Percentiles rank a stretch among this genome's conserved stretches.
Evolutionary conservation across 1,140 invertebrate genomes (phyloP).

Genomic region (Aphis gossypii): DNA sequence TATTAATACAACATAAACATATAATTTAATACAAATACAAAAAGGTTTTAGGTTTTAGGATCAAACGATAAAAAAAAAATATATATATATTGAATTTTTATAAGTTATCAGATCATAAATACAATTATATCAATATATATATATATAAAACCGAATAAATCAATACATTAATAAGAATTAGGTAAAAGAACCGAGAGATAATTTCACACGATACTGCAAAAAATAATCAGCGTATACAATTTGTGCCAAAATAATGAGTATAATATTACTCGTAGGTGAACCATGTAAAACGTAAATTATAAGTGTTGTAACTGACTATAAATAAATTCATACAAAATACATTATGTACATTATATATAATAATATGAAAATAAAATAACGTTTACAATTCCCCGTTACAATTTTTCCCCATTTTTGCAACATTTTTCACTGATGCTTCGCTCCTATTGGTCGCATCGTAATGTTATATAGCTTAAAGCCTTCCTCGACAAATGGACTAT

Average conservation of each 20-base stretch:
- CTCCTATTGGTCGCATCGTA: too few relatives aligned
- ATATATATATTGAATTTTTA: background rate
- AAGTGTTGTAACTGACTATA: background rate
- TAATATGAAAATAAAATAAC: background rate
- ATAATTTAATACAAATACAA: background rate
- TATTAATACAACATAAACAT: background rate
- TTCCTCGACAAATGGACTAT: too few relatives aligned
- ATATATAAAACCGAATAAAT: background rate
- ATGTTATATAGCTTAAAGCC: too few relatives aligned
- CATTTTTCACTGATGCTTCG: too few relatives aligned
- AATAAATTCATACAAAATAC: background rate
- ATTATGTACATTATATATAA: background rate
- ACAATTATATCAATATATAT: background rate
- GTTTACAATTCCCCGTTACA: background rate
- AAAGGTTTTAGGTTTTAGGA: background rate
- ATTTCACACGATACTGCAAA: background rate
- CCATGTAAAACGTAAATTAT: background rate
- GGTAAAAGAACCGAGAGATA: background rate
- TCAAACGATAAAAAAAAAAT: background rate
- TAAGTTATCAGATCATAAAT: background rate
- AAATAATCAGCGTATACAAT: background rate
- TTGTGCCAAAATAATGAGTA: background rate
- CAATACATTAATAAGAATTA: background rate
- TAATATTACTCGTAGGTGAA: background rate
- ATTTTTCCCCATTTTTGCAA: too few relatives aligned